phyloP scores from a whole-genome alignment of 2,888 invertebrate genomes.

The Ectropis crepuscularia region DNA sequence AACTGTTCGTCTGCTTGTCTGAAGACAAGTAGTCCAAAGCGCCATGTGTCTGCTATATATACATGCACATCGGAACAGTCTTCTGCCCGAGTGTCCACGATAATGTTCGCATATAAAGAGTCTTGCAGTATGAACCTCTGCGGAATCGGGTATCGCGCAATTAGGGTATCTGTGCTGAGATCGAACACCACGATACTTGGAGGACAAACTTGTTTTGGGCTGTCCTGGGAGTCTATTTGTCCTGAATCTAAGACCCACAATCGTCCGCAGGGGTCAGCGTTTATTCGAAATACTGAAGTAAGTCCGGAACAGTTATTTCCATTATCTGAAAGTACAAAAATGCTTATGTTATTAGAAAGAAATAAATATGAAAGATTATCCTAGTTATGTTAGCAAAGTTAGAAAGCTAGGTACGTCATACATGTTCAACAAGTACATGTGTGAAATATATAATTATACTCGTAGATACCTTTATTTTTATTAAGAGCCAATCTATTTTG shows the following conservation, averaged over 20 bases:
- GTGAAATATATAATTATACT: too few relatives aligned
- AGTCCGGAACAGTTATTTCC: conserved; percentile 86
- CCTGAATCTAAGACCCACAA: conserved; percentile 94
- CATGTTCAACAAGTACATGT: too few relatives aligned
- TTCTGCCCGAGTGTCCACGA: conserved; percentile 85
- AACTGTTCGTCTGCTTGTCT: conserved; percentile 84
- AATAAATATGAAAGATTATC: not conserved
- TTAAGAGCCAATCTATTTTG: too few relatives aligned
- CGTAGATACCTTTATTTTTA: too few relatives aligned
- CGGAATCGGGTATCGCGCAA: conserved; percentile 87
- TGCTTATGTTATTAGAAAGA: not conserved
- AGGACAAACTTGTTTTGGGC: conserved; percentile 88
- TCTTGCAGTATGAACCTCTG: conserved; percentile 87
- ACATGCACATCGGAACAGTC: conserved; percentile 87
- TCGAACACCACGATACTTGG: conserved; percentile 91
- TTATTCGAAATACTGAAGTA: conserved; percentile 91
- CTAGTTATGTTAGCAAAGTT: not conserved
- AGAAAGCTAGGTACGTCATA: too few relatives aligned
- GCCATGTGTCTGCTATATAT: conserved; percentile 89
- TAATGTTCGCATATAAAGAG: conserved; percentile 87
- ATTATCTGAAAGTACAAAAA: conserved; percentile 57
- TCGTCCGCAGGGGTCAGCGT: conserved; percentile 89
- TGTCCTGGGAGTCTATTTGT: conserved; percentile 87
- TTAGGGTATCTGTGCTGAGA: conserved; percentile 85
- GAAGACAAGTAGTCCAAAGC: conserved; percentile 87